Evolutionary conservation across 2,797 vertebrate species (phyloP).

Genomic region (Sebastes taczanowskii): DNA sequence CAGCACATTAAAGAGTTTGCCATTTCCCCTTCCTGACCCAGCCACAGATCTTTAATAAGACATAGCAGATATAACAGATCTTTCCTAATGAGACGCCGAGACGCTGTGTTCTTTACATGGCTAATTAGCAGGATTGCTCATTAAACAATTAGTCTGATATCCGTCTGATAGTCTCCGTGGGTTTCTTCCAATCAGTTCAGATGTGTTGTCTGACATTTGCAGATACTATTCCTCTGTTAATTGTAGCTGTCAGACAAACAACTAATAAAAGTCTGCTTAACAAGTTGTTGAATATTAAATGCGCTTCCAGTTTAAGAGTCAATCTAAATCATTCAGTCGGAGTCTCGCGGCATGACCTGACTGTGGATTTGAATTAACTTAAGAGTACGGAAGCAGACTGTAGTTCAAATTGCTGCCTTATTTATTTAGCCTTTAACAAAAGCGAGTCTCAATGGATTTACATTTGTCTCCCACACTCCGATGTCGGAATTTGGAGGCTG

Average conservation of each 20-base stretch:
- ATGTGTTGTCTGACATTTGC: slow-evolving; percentile 36
- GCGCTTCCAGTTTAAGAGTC: background rate
- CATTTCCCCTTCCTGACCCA: slow-evolving; percentile 15
- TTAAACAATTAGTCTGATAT: slow-evolving; percentile 55
- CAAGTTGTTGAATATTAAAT: slow-evolving; percentile 31
- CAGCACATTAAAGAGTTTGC: background rate
- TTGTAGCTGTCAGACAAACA: slow-evolving; percentile 40
- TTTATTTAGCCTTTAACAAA: slow-evolving; percentile 8
- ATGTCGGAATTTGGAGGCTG: background rate
- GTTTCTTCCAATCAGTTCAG: slow-evolving; percentile 16
- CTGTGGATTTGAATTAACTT: slow-evolving; percentile 6
- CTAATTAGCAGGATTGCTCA: slow-evolving; percentile 45
- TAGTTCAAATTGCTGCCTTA: background rate
- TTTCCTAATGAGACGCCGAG: slow-evolving; percentile 34
- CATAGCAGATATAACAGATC: slow-evolving; percentile 1
- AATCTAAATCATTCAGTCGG: background rate
- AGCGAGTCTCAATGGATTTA: background rate
- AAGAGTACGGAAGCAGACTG: background rate
- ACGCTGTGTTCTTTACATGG: slow-evolving; percentile 28
- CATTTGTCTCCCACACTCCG: background rate
- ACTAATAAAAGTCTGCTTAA: slow-evolving; percentile 15
- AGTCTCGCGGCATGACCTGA: background rate
- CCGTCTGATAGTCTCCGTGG: slow-evolving; percentile 14
- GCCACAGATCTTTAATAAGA: slow-evolving; percentile 24
- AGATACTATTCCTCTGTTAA: slow-evolving; percentile 26